Conservation (phyloP, 1,140 invertebrate species). For the Manduca sexta region DNA sequence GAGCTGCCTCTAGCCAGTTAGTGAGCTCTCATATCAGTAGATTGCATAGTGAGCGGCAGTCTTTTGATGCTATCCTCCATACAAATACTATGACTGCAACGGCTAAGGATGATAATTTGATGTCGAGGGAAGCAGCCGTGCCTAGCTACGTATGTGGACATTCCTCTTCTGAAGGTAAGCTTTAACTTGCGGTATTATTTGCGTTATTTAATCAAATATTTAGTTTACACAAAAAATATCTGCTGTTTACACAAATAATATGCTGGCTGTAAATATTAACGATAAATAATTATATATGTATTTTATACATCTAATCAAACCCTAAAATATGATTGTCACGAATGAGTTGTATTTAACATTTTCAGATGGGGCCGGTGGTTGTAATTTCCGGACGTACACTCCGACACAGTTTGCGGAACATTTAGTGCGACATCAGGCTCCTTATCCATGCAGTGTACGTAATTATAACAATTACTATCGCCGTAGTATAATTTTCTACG, state of each 20-base stretch:
- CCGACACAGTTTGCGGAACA: constrained; percentile 47
- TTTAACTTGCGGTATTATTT: too few species aligned
- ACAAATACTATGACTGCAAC: constrained; percentile 16
- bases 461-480: constrained; percentile 1
- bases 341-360: too few species aligned
- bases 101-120: constrained; percentile 13
- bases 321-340: too few species aligned
- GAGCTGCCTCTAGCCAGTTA: constrained; percentile 40
- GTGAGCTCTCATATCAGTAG: constrained; percentile 41
- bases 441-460: constrained; percentile 43
- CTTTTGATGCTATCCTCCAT: constrained; percentile 17
- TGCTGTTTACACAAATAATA: background rate
- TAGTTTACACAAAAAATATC: too few species aligned
- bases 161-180: too few species aligned
- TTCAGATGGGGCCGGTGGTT: constrained; percentile 2
- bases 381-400: constrained; percentile 46
- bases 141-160: constrained; percentile 38
- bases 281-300: too few species aligned
- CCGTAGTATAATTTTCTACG: too few species aligned
- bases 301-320: too few species aligned
- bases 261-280: background rate
- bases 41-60: constrained; percentile 19
- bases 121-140: constrained; percentile 47
- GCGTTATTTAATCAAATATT: too few species aligned
- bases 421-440: constrained; percentile 25